phyloP scores from a whole-genome alignment of 2,888 invertebrate genomes.

The Ganaspis brasiliensis region DNA sequence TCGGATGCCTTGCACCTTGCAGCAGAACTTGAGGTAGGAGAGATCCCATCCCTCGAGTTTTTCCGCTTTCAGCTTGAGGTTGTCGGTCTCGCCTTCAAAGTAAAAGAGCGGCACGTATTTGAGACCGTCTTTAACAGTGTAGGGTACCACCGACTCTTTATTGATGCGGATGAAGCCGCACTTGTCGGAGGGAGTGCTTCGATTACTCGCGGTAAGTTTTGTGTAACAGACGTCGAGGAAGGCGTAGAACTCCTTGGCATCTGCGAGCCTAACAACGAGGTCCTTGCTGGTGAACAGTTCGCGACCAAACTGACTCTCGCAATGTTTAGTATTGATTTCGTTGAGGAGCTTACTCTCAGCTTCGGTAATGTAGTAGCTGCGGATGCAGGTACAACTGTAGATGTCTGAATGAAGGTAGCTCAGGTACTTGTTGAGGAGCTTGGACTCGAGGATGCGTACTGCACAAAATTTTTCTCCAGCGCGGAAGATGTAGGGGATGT shows the following conservation, averaged over 20 bases:
- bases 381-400: conserved; percentile 94
- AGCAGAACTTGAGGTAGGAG: conserved; percentile 96
- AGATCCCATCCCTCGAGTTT: conserved; percentile 95
- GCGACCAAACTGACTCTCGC: conserved; percentile 94
- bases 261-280: conserved; percentile 92
- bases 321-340: conserved; percentile 96
- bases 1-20: conserved; percentile 95
- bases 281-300: conserved; percentile 94
- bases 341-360: conserved; percentile 94
- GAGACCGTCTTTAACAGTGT: conserved; percentile 90
- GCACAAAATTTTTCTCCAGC: conserved; percentile 93
- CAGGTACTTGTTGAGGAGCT: conserved; percentile 93
- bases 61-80: conserved; percentile 92
- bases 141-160: conserved; percentile 96
- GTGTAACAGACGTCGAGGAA: conserved; percentile 95
- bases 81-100: conserved; percentile 95
- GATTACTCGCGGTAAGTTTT: conserved; percentile 87
- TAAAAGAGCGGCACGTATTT: conserved; percentile 96
- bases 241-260: conserved; percentile 94
- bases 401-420: conserved; percentile 94
- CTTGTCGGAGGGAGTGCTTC: conserved; percentile 84
- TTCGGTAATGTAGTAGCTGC: conserved; percentile 96
- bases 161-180: conserved; percentile 96
- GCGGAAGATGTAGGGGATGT: conserved; percentile 94
- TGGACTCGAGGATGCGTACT: conserved; percentile 96